phyloP scores from a whole-genome alignment of 2,797 vertebrate species.

The Gymnoscopelus microlampas region DNA sequence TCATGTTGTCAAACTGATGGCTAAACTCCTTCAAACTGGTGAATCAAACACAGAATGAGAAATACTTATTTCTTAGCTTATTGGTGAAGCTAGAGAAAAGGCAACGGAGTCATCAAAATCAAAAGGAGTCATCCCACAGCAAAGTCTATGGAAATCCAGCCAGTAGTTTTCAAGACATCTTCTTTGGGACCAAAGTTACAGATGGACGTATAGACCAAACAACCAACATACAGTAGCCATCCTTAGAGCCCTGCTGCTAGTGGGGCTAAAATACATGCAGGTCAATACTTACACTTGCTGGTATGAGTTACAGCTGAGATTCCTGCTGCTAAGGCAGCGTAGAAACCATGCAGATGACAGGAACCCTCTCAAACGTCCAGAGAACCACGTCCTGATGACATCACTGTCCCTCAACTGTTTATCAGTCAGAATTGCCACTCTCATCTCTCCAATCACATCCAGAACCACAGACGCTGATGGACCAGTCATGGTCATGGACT shows the following conservation, averaged over 20 bases:
- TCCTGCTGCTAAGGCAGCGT: constrained; percentile 65
- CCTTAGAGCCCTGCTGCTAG: too few species aligned
- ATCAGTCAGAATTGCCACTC: constrained; percentile 60
- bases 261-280: too few species aligned
- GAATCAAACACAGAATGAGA: background rate
- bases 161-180: too few species aligned
- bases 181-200: too few species aligned
- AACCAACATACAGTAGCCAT: too few species aligned
- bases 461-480: constrained; percentile 52
- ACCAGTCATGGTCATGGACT: constrained; percentile 42
- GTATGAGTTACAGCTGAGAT: constrained; percentile 77
- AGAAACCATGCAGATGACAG: constrained; percentile 69
- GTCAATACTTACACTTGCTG: constrained; percentile 71
- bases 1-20: constrained; percentile 45
- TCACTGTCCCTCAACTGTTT: constrained; percentile 61
- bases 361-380: constrained; percentile 52
- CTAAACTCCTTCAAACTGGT: constrained; percentile 64
- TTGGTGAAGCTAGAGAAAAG: too few species aligned
- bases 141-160: too few species aligned
- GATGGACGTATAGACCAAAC: too few species aligned
- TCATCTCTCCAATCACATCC: constrained; percentile 73
- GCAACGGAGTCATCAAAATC: background rate
- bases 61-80: background rate
- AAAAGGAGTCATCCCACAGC: background rate
- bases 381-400: constrained; percentile 66